Evolutionary conservation across 1,140 invertebrate genomes (phyloP).

Genomic region (Polypedilum pembai): DNA sequence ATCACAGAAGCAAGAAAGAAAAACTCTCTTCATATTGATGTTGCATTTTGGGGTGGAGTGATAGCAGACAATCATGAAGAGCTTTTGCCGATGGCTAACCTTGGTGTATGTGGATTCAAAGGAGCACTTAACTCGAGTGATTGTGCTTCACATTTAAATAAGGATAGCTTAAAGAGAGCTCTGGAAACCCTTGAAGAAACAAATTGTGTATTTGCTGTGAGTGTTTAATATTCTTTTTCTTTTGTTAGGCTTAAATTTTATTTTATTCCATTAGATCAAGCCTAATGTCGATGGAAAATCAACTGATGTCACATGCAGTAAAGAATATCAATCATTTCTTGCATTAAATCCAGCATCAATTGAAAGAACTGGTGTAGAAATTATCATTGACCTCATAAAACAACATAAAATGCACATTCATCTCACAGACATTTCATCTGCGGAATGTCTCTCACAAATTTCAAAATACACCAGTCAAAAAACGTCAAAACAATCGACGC

Average conservation of each 20-base stretch:
- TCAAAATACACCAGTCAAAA: conserved; percentile 40
- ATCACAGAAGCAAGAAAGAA: conserved; percentile 50
- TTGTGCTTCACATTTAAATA: conserved; percentile 54
- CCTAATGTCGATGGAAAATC: conserved; percentile 56
- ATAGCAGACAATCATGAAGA: conserved; percentile 56
- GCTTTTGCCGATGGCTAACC: conserved; percentile 50
- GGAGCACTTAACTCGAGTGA: conserved; percentile 59
- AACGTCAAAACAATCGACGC: conserved; percentile 42
- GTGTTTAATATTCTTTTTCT: conserved; percentile 31
- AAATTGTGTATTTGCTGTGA: conserved; percentile 52
- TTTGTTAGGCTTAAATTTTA: conserved; percentile 31
- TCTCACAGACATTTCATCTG: conserved; percentile 63
- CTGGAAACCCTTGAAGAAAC: conserved; percentile 50
- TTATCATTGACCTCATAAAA: conserved; percentile 50
- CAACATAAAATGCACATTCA: conserved; percentile 56
- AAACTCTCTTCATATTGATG: conserved; percentile 52
- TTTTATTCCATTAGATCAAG: conserved; percentile 43
- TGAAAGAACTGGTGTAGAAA: conserved; percentile 57
- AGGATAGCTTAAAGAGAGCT: conserved; percentile 49
- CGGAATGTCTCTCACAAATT: conserved; percentile 48
- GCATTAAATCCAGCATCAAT: conserved; percentile 54
- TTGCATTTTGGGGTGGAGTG: conserved; percentile 68
- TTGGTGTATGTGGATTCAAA: conserved; percentile 65
- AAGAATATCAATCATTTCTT: conserved; percentile 56
- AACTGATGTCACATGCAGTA: conserved; percentile 36